These are phyloP conservation scores for Hippocampus zosterae DNA, from an alignment of 2,113 vertebrate species.

Conservation along the genomic window DNA sequence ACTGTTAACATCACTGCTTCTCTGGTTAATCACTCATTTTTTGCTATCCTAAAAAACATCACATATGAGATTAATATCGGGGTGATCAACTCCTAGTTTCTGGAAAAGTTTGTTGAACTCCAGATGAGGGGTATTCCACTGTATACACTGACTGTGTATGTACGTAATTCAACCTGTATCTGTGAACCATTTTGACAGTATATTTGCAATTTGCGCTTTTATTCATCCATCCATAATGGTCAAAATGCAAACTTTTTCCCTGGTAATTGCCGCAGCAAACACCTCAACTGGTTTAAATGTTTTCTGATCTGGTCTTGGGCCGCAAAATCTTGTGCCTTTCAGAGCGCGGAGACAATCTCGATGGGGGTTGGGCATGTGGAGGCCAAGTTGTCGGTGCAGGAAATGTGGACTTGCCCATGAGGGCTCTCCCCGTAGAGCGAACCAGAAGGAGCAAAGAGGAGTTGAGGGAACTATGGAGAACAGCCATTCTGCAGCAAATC, in stretches of 20 bases:
- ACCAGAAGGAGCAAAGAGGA: constrained; percentile 76
- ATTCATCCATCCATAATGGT: not conserved
- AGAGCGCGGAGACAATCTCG: constrained; percentile 82
- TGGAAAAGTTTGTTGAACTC: too few relatives aligned
- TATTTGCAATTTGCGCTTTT: not conserved
- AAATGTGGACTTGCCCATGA: constrained; percentile 71
- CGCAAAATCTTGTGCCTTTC: constrained; percentile 27
- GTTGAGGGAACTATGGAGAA: constrained; percentile 90
- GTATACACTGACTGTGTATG: too few relatives aligned
- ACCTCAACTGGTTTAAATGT: not conserved
- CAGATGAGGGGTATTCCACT: too few relatives aligned
- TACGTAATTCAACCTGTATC: too few relatives aligned
- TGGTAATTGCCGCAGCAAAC: not conserved
- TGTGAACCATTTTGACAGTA: too few relatives aligned
- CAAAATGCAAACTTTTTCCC: not conserved
- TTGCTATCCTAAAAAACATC: too few relatives aligned
- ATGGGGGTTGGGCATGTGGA: constrained; percentile 56
- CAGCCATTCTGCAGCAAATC: constrained; percentile 94
- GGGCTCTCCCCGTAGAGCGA: constrained; percentile 75
- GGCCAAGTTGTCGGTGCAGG: constrained; percentile 66
- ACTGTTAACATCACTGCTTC: too few relatives aligned
- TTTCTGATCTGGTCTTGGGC: not conserved
- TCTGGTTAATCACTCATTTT: too few relatives aligned
- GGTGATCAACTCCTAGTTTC: too few relatives aligned
- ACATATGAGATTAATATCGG: too few relatives aligned